Conservation (phyloP, 2,888 invertebrate genomes). For the Drosophila kokeensis region DNA sequence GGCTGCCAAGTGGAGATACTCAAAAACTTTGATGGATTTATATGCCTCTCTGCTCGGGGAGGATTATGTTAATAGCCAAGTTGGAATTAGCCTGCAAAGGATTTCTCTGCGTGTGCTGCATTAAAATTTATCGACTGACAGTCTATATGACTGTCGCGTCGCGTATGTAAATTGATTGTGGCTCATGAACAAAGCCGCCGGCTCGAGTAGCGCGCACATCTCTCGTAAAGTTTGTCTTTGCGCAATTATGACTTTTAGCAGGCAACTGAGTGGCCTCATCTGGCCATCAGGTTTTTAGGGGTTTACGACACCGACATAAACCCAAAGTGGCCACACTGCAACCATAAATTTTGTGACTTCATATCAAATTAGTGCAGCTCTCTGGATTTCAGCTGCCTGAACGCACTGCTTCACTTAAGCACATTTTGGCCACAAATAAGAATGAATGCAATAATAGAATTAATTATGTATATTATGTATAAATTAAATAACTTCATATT, state of each 20-base stretch:
- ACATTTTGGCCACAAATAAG: background rate
- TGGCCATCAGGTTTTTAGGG: conserved; percentile 41
- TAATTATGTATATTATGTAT: background rate
- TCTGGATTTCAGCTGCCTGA: background rate
- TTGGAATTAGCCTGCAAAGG: conserved; percentile 60
- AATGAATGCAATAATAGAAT: background rate
- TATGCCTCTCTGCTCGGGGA: conserved; percentile 28
- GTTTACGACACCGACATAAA: conserved; percentile 59
- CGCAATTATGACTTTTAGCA: conserved; percentile 63
- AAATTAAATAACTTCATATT: background rate
- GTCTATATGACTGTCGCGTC: conserved; percentile 49
- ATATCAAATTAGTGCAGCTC: conserved; percentile 60
- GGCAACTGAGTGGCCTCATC: conserved; percentile 54
- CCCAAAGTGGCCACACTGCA: conserved; percentile 61
- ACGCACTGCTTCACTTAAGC: background rate
- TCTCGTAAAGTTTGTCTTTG: conserved; percentile 54
- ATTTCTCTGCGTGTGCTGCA: conserved; percentile 58
- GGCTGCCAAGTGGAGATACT: conserved; percentile 37
- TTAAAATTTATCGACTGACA: conserved; percentile 68
- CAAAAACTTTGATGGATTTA: conserved; percentile 67
- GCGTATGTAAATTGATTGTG: conserved; percentile 66
- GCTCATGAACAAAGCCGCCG: conserved; percentile 27
- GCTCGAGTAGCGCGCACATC: background rate
- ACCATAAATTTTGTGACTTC: conserved; percentile 57
- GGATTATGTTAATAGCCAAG: conserved; percentile 65